Percentiles rank a stretch among this genome's conserved stretches.
These are phyloP conservation scores for Semnornis frantzii DNA, from an alignment of 2,113 vertebrate species.

Conservation along the genomic window DNA sequence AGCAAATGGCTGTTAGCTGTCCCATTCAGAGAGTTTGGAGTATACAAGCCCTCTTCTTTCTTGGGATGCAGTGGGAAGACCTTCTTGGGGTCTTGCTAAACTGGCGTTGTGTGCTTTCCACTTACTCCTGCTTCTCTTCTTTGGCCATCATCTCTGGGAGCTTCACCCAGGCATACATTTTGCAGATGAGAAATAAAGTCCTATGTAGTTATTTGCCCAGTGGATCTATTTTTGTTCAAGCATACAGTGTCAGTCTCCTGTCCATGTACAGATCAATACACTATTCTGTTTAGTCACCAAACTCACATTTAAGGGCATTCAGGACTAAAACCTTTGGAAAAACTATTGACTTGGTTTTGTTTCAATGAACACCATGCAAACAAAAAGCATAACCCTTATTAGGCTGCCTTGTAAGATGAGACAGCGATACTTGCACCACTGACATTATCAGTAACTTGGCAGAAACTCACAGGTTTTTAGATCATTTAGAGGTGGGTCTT, in stretches of 20 bases:
- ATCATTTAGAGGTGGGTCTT: background rate
- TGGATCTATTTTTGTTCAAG: background rate
- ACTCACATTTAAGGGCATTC: background rate
- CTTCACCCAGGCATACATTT: background rate
- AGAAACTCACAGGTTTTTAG: background rate
- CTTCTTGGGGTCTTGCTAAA: background rate
- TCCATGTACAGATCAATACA: background rate
- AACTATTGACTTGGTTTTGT: background rate
- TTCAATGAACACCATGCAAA: background rate
- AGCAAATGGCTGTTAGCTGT: background rate
- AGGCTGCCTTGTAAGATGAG: background rate
- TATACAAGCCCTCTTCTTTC: background rate
- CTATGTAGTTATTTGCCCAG: background rate
- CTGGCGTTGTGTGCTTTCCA: background rate
- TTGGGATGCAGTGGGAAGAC: background rate
- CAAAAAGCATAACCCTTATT: background rate
- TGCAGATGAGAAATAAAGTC: background rate
- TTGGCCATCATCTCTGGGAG: background rate
- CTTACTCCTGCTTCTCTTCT: background rate
- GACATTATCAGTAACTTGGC: background rate
- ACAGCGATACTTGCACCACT: background rate
- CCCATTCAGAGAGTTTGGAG: background rate
- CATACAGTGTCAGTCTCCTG: background rate
- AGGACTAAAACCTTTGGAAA: background rate
- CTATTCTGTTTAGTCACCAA: background rate